A percentile compares a stretch with the other conserved stretches of the same genome.
Conservation (phyloP, 1,140 invertebrate genomes). For the Hylaeus volcanicus region DNA sequence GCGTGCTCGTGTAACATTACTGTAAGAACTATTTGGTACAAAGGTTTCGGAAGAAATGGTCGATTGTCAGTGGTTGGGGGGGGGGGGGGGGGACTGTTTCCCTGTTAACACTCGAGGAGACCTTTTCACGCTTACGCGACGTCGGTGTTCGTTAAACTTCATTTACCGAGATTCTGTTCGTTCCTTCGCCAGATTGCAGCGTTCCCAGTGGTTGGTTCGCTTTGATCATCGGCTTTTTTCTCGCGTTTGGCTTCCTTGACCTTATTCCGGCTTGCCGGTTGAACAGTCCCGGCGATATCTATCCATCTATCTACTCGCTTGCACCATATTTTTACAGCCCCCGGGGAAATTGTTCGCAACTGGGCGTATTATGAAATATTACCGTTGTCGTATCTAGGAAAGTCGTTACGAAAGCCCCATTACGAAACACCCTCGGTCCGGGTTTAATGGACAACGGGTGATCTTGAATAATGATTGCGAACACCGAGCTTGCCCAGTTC, state of each 20-base stretch:
- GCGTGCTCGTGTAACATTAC: too few relatives aligned
- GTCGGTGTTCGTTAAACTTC: neutral
- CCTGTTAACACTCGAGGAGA: too few relatives aligned
- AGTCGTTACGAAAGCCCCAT: slow-evolving; percentile 41
- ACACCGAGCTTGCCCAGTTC: neutral
- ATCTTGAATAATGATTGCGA: slow-evolving; percentile 45
- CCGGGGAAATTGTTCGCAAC: slow-evolving; percentile 43
- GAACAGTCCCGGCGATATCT: slow-evolving; percentile 41
- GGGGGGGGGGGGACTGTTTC: too few relatives aligned
- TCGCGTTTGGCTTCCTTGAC: slow-evolving; percentile 71
- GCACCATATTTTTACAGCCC: slow-evolving; percentile 44
- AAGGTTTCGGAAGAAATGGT: too few relatives aligned
- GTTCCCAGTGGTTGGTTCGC: slow-evolving; percentile 6
- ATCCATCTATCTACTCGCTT: slow-evolving; percentile 33
- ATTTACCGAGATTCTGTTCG: neutral
- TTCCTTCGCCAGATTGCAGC: neutral
- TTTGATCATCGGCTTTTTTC: slow-evolving; percentile 44
- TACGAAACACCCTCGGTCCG: slow-evolving; percentile 21
- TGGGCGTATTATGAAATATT: slow-evolving; percentile 45
- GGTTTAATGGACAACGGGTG: slow-evolving; percentile 27
- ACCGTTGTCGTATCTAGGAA: slow-evolving; percentile 41
- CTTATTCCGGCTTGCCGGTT: slow-evolving; percentile 67
- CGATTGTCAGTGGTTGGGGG: too few relatives aligned
- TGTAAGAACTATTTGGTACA: too few relatives aligned
- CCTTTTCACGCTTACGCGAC: neutral